A percentile compares a stretch with the other conserved stretches of the same genome.
Conservation (phyloP, 1,140 invertebrate genomes). For the Uloborus diversus region DNA sequence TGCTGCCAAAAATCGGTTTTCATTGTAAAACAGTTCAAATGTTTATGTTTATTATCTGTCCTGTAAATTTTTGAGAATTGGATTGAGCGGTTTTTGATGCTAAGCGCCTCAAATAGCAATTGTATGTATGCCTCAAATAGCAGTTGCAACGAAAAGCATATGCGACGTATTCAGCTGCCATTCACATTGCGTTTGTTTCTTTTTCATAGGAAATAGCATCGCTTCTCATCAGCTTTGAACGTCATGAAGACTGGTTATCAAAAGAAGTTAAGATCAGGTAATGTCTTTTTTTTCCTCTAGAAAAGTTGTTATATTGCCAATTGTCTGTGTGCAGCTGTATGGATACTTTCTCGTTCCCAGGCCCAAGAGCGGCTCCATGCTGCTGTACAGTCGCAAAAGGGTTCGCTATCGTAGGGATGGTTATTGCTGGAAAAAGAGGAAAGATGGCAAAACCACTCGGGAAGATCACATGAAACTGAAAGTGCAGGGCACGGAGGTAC, state of each 20-base stretch:
- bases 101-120: too few relatives aligned
- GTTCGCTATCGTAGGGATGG: constrained; percentile 95
- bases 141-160: too few relatives aligned
- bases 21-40: too few relatives aligned
- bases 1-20: too few relatives aligned
- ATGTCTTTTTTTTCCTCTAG: not conserved
- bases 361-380: constrained; percentile 95
- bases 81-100: too few relatives aligned
- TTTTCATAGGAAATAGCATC: constrained; percentile 90
- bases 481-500: constrained; percentile 93
- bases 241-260: constrained; percentile 94
- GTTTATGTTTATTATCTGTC: too few relatives aligned
- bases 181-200: too few relatives aligned
- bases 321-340: not conserved
- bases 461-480: constrained; percentile 99
- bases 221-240: constrained; percentile 95
- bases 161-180: too few relatives aligned
- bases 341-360: constrained; percentile 69
- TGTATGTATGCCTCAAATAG: too few relatives aligned
- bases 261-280: constrained; percentile 96
- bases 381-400: constrained; percentile 95
- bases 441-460: constrained; percentile 96
- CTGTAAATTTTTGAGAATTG: too few relatives aligned
- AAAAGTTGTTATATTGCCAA: not conserved
- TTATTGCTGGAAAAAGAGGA: constrained; percentile 98